Evolutionary conservation across 2,113 vertebrate genomes (phyloP).

Genomic region (Meleagris gallopavo): DNA sequence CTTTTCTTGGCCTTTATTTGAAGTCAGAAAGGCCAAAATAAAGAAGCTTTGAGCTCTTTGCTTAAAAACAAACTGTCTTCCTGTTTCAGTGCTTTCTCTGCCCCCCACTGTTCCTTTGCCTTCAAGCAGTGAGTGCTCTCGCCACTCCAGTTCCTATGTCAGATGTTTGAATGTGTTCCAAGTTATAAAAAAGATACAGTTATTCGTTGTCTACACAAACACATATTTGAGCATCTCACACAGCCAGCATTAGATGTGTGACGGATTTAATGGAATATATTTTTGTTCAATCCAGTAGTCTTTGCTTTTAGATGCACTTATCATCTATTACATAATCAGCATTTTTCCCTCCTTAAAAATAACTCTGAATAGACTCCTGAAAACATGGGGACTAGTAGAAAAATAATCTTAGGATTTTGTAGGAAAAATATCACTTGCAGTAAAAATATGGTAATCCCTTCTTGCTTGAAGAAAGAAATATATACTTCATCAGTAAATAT

Average conservation of each 20-base stretch:
- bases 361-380: neutral
- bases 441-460: neutral
- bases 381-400: neutral
- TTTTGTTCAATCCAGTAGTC: neutral
- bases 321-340: neutral
- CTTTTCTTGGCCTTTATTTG: neutral
- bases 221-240: neutral
- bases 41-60: neutral
- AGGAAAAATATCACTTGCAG: constrained; percentile 20
- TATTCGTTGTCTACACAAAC: neutral
- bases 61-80: neutral
- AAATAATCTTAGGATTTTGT: neutral
- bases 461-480: neutral
- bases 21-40: neutral
- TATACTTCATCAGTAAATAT: constrained; percentile 35
- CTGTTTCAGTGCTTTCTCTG: neutral
- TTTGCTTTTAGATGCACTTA: neutral
- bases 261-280: neutral
- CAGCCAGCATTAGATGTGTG: neutral
- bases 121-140: neutral
- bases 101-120: neutral
- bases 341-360: neutral
- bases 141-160: neutral
- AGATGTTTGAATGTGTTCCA: neutral
- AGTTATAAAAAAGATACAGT: neutral